phyloP scores from a whole-genome alignment of 2,888 invertebrate genomes.

The Emmelina monodactyla region DNA sequence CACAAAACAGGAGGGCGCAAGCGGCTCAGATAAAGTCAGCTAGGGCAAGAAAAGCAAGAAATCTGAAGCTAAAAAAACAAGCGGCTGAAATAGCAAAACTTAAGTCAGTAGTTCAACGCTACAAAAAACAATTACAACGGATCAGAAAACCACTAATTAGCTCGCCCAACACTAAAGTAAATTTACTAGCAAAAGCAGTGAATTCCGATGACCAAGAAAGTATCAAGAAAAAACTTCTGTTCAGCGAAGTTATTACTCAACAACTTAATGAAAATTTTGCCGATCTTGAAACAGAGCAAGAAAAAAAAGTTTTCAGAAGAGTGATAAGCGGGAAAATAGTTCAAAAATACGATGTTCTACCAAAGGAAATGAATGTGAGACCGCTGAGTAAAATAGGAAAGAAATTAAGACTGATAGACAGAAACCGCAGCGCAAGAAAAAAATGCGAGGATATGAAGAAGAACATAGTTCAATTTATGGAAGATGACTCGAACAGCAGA shows the following conservation, averaged over 20 bases:
- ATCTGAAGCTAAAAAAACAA: too few relatives aligned
- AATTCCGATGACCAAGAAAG: constrained; percentile 9
- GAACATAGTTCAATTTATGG: too few relatives aligned
- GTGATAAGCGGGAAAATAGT: constrained; percentile 10
- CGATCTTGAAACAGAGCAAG: constrained; percentile 5
- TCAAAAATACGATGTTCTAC: too few relatives aligned
- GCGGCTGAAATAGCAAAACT: too few relatives aligned
- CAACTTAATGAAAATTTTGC: constrained; percentile 11
- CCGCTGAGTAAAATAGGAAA: constrained; percentile 10
- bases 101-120: too few relatives aligned
- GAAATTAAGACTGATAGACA: constrained; percentile 4
- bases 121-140: too few relatives aligned
- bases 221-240: constrained; percentile 12
- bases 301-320: constrained; percentile 11
- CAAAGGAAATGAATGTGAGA: too few relatives aligned
- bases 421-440: constrained; percentile 6
- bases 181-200: constrained; percentile 7
- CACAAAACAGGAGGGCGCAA: too few relatives aligned
- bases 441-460: constrained; percentile 1
- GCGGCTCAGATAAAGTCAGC: too few relatives aligned
- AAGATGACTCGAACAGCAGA: constrained; percentile 10
- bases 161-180: constrained; percentile 10
- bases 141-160: constrained; percentile 9
- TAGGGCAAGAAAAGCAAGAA: too few relatives aligned
- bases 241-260: constrained; percentile 12